A percentile compares a stretch with the other conserved stretches of the same genome.
phyloP scores from a whole-genome alignment of 2,797 vertebrate genomes.

The Oophaga sylvatica region DNA sequence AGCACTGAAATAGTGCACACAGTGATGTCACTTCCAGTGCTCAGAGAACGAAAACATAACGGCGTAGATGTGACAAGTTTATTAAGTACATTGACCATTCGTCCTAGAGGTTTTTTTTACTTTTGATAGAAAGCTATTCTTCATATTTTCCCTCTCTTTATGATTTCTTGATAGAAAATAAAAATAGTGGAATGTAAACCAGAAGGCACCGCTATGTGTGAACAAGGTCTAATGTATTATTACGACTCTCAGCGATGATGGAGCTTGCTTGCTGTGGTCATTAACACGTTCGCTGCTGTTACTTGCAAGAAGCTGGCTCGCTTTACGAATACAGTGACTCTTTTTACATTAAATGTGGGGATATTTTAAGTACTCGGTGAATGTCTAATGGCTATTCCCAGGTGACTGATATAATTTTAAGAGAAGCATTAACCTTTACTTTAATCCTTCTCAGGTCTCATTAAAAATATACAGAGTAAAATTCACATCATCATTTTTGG shows the following conservation, averaged over 20 bases:
- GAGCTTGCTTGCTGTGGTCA: background rate
- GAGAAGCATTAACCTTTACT: slow-evolving; percentile 16
- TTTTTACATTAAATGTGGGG: background rate
- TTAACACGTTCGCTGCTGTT: background rate
- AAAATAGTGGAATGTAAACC: background rate
- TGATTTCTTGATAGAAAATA: background rate
- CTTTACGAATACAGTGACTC: background rate
- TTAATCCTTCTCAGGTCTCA: slow-evolving; percentile 10
- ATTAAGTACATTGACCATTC: no score
- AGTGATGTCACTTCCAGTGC: background rate
- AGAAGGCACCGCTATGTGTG: background rate
- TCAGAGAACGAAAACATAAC: no score
- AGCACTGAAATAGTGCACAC: background rate
- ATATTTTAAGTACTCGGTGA: background rate
- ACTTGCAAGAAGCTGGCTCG: background rate
- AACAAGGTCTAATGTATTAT: background rate
- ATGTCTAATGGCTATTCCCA: background rate
- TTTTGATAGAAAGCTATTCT: background rate
- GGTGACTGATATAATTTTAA: slow-evolving; percentile 23
- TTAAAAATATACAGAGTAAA: background rate
- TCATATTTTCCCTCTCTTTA: background rate
- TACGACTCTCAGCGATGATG: background rate
- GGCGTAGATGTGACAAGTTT: no score
- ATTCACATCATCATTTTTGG: background rate
- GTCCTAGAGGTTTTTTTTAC: background rate